Evolutionary conservation across 1,140 invertebrate species (phyloP), one percentile per base, ranked within the genome.

Genomic region (Drosophila equinoxialis): DNA sequence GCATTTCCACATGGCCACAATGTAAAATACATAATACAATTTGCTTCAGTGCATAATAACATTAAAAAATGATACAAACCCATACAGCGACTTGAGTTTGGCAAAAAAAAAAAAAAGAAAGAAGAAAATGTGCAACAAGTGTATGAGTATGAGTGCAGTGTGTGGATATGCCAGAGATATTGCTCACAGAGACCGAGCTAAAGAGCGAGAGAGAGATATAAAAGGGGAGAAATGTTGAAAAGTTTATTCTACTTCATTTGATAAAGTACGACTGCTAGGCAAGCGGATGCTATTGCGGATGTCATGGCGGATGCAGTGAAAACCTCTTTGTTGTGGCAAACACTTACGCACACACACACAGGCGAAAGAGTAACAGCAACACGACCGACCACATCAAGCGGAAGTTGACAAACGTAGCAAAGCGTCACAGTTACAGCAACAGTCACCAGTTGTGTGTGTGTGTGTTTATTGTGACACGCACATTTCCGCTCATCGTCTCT

Each of bases 351-450:
- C 17, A 51, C 14, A 48, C 74, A 59, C 54, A 59, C 54, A 76
- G 35, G 63, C 54, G 45, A 51, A 51, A 51, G 45, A 51, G 45
- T 51, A 51, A 51, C 45, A 51, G 45, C 45, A 51, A 51, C 45
- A 51, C 45, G 45, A 51, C 17, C 45, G 45, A 51, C 17, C 65
- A 79, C 63, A 64, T 68, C 60, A 77, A 83, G 63, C 80, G 80
- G 80, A 83, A 83, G 80, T 75, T 68, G 73, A 68, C 71, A 79
- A 82, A 72, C 75, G 73, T 75, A 75, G 55, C 72, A 65, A 35
- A 20, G 45, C 45, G 45, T 57, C 65, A 68, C 72, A 68, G 72
- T 68, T 58, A 68, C 57, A 68, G 63, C 74, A 20, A 35, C 39
- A 41, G 57, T 41, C 35, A 69, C 45, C 11, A 48, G 17, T 10